Conservation (phyloP, 2,888 invertebrate species). For the Panopea generosa region DNA sequence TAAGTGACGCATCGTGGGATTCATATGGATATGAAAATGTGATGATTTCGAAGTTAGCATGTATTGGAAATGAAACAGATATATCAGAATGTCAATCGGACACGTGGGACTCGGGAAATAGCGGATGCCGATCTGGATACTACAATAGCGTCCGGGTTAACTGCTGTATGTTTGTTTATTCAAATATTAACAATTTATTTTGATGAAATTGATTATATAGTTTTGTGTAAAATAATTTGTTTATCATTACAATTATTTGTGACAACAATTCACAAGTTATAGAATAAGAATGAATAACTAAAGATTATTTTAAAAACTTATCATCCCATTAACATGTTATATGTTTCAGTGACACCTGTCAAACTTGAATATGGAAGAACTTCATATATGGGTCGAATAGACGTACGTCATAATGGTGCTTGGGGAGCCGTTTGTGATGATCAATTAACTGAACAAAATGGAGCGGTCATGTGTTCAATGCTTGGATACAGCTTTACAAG, state of each 20-base stretch:
- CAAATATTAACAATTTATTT: too few species aligned
- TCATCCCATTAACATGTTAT: too few species aligned
- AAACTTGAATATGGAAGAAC: too few species aligned
- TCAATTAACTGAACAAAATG: neutral
- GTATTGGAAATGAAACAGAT: slow-evolving; percentile 3
- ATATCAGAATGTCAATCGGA: slow-evolving; percentile 1
- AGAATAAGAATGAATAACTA: too few species aligned
- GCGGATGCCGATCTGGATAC: neutral
- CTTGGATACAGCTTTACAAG: neutral
- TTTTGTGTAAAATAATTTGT: too few species aligned
- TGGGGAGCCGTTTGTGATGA: neutral
- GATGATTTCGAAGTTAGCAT: neutral
- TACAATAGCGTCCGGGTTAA: neutral
- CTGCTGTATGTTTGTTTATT: slow-evolving; percentile 2
- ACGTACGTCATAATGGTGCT: neutral
- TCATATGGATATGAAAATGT: neutral
- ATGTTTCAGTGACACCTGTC: too few species aligned
- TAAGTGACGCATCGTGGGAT: too few species aligned
- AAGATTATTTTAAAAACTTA: too few species aligned
- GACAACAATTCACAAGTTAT: too few species aligned
- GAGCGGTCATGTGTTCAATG: neutral
- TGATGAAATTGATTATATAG: too few species aligned
- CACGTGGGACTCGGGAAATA: neutral
- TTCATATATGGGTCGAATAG: too few species aligned
- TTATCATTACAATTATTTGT: too few species aligned